Conservation (phyloP, 2,888 invertebrate species). For the Euproctis similis region DNA sequence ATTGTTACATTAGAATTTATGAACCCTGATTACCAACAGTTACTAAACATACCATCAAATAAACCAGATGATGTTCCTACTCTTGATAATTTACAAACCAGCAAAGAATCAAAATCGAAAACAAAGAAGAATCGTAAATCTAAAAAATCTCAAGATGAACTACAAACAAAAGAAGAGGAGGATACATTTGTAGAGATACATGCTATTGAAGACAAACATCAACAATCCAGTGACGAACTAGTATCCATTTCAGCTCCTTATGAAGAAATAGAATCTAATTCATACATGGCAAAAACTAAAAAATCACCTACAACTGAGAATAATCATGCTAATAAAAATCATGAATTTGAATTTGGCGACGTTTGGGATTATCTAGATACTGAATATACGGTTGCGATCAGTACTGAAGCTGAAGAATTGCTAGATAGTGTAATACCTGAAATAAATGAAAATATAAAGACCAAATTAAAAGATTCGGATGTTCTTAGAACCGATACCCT, state of each 20-base stretch:
- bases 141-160: slow-evolving; percentile 49
- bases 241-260: slow-evolving; percentile 61
- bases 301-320: slow-evolving; percentile 48
- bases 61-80: slow-evolving; percentile 40
- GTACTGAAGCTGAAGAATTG: slow-evolving; percentile 12
- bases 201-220: slow-evolving; percentile 57
- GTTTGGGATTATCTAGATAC: slow-evolving; percentile 27
- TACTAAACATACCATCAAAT: slow-evolving; percentile 61
- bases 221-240: slow-evolving; percentile 47
- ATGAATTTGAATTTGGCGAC: slow-evolving; percentile 16
- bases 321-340: slow-evolving; percentile 36
- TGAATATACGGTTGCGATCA: slow-evolving; percentile 19
- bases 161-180: slow-evolving; percentile 47
- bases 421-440: slow-evolving; percentile 24
- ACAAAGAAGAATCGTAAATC: slow-evolving; percentile 48
- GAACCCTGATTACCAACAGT: slow-evolving; percentile 56
- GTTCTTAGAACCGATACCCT: slow-evolving; percentile 18
- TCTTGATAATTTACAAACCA: slow-evolving; percentile 25
- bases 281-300: slow-evolving; percentile 43
- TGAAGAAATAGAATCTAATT: slow-evolving; percentile 43
- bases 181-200: slow-evolving; percentile 69
- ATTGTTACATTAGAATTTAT: slow-evolving; percentile 24
- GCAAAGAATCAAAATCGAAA: slow-evolving; percentile 49
- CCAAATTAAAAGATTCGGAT: slow-evolving; percentile 22
- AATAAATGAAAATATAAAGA: slow-evolving; percentile 16